Conservation (phyloP, 2,113 vertebrate genomes). For the Catharus minimus region DNA sequence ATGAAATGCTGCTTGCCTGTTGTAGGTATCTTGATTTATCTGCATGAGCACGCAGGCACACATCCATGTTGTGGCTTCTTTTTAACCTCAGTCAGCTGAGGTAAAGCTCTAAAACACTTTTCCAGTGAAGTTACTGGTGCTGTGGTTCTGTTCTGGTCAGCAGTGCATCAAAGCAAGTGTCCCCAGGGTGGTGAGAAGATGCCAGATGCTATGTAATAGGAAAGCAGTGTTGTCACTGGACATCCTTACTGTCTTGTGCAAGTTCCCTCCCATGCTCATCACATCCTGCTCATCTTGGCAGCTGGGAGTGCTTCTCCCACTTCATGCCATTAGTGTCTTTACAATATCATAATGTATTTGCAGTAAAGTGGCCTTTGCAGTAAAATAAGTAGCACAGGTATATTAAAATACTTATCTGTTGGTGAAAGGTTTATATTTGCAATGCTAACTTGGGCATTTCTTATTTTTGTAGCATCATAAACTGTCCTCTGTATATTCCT, state of each 20-base stretch:
- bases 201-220: neutral
- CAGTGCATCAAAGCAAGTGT: neutral
- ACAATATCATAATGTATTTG: neutral
- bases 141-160: neutral
- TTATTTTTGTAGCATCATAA: neutral
- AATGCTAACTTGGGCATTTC: neutral
- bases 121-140: neutral
- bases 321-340: neutral
- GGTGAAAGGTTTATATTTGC: neutral
- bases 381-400: neutral
- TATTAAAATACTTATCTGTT: neutral
- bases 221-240: neutral
- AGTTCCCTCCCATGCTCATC: neutral
- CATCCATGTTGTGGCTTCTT: neutral
- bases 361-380: neutral
- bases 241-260: neutral
- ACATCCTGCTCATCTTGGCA: neutral
- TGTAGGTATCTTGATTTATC: neutral
- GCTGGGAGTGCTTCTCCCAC: neutral
- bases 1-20: neutral
- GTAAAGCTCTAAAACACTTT: neutral
- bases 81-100: neutral
- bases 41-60: neutral
- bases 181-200: neutral
- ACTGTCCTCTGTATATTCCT: neutral